Conservation (phyloP, 2,113 vertebrate genomes). For the Pongo pygmaeus region DNA sequence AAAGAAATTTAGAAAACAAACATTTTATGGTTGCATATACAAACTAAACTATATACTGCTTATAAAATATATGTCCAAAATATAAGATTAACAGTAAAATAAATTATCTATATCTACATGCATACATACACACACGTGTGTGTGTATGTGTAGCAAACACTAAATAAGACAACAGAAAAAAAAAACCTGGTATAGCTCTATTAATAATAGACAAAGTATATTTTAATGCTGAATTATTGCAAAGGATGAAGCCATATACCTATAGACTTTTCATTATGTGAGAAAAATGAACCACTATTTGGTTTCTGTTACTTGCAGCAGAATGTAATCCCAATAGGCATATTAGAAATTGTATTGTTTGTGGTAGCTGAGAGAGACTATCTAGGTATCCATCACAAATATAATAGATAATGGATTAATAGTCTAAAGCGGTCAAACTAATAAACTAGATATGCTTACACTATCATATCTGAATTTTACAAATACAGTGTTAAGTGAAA, state of each 20-base stretch:
- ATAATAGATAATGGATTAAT: neutral
- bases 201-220: neutral
- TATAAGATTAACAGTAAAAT: neutral
- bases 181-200: neutral
- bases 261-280: neutral
- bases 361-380: neutral
- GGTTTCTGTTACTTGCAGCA: neutral
- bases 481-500: neutral
- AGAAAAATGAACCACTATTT: neutral
- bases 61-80: neutral
- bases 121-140: neutral
- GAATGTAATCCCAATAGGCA: neutral
- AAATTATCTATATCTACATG: neutral
- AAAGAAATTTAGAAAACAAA: conserved; percentile 8
- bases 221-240: neutral
- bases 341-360: neutral
- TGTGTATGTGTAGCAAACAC: neutral
- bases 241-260: neutral
- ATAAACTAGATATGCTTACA: neutral
- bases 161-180: neutral
- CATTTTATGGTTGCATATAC: neutral
- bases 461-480: neutral
- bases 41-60: neutral
- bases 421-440: neutral
- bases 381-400: neutral